Percentiles rank a stretch among this genome's conserved stretches.
Evolutionary conservation across 2,113 vertebrate species (phyloP).

Genomic region (Istiophorus platypterus): DNA sequence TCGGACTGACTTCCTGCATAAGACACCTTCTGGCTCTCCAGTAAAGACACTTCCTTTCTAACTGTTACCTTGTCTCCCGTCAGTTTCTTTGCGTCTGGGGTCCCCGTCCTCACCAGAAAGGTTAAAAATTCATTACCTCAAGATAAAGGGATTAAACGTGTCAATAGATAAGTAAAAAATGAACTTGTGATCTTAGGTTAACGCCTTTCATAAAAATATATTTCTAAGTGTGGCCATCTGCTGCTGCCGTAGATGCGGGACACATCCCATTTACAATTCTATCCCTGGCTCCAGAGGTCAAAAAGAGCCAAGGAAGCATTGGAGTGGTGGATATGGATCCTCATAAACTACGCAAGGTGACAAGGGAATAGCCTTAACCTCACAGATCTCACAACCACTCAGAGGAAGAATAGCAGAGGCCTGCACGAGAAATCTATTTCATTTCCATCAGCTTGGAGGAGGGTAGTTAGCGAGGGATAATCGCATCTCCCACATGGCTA

Average conservation of each 20-base stretch:
- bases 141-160: too few relatives aligned
- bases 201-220: too few relatives aligned
- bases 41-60: too few relatives aligned
- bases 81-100: too few relatives aligned
- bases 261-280: not conserved
- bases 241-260: not conserved
- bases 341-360: constrained; percentile 46
- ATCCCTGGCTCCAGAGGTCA: constrained; percentile 45
- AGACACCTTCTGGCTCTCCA: too few relatives aligned
- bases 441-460: not conserved
- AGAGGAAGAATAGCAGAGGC: not conserved
- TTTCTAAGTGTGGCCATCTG: too few relatives aligned
- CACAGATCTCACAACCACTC: not conserved
- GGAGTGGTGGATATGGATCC: not conserved
- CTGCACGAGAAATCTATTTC: not conserved
- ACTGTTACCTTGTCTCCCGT: too few relatives aligned
- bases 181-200: too few relatives aligned
- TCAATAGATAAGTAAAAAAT: too few relatives aligned
- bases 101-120: too few relatives aligned
- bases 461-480: not conserved
- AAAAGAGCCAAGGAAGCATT: not conserved
- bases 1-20: too few relatives aligned
- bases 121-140: too few relatives aligned
- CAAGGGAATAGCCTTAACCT: constrained; percentile 2
- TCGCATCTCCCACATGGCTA: not conserved